Percentiles rank a stretch among this genome's conserved stretches.
Conservation (phyloP, 1,140 invertebrate genomes). For the Drosophila sechellia region DNA sequence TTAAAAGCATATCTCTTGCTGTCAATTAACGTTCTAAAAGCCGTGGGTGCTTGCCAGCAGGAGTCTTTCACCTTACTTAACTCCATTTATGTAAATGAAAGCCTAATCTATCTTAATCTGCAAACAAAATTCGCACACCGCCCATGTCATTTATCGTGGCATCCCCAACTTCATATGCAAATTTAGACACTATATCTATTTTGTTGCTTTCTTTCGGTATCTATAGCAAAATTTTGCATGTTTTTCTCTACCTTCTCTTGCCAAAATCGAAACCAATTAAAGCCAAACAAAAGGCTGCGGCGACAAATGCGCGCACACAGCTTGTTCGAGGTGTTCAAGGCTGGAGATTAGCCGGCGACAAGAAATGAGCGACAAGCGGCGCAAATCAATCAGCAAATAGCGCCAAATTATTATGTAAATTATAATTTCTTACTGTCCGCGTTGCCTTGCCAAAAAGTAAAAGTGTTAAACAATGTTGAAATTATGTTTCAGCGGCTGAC, state of each 20-base stretch:
- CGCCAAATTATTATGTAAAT: slow-evolving; percentile 76
- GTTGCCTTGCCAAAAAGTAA: slow-evolving; percentile 35
- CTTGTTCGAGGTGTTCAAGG: slow-evolving; percentile 41
- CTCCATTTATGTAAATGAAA: slow-evolving; percentile 47
- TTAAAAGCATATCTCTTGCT: neutral
- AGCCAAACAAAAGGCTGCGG: slow-evolving; percentile 58
- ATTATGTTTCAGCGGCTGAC: slow-evolving; percentile 29
- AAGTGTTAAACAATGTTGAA: slow-evolving; percentile 61
- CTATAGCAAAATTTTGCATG: slow-evolving; percentile 57
- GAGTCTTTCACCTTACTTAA: slow-evolving; percentile 39
- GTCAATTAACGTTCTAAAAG: slow-evolving; percentile 13
- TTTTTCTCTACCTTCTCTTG: slow-evolving; percentile 57
- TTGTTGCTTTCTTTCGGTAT: slow-evolving; percentile 28
- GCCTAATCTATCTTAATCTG: slow-evolving; percentile 36
- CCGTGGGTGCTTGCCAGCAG: slow-evolving; percentile 32
- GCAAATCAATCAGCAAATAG: slow-evolving; percentile 70
- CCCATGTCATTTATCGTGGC: slow-evolving; percentile 51
- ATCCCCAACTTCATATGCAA: slow-evolving; percentile 63
- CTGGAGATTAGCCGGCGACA: slow-evolving; percentile 41
- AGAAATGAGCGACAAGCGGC: slow-evolving; percentile 39
- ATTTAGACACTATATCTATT: slow-evolving; percentile 36
- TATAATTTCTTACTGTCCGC: slow-evolving; percentile 61
- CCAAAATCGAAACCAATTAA: slow-evolving; percentile 60
- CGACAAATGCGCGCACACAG: slow-evolving; percentile 51
- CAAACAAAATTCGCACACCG: slow-evolving; percentile 51